Percentiles rank a stretch among this genome's conserved stretches.
phyloP scores from a whole-genome alignment of 2,113 vertebrate species.

The Rafetus swinhoei region DNA sequence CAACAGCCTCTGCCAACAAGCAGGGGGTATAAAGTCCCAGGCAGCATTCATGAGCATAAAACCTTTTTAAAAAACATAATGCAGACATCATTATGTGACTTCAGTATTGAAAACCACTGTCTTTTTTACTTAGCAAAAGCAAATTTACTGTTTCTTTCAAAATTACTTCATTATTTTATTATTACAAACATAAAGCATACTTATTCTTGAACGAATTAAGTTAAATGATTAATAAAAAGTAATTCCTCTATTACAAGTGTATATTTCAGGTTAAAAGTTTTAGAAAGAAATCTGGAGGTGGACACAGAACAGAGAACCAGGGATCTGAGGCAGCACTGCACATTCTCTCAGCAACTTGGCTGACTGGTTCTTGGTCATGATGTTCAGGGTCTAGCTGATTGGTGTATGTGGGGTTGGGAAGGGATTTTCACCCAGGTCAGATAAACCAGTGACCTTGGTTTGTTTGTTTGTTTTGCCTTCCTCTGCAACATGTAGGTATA shows the following conservation, averaged over 20 bases:
- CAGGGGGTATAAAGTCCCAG: slow-evolving; percentile 21
- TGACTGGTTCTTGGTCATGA: not conserved
- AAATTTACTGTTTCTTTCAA: slow-evolving; percentile 32
- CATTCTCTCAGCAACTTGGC: not conserved
- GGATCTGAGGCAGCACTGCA: not conserved
- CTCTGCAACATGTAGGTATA: not conserved
- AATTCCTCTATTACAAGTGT: slow-evolving; percentile 18
- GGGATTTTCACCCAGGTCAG: not conserved
- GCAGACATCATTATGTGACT: not conserved
- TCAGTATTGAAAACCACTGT: not conserved
- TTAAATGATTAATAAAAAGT: slow-evolving; percentile 37
- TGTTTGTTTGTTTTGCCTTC: not conserved
- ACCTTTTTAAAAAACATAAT: not conserved
- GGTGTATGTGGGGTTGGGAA: not conserved
- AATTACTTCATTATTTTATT: slow-evolving; percentile 19
- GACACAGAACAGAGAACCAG: not conserved
- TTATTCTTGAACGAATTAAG: slow-evolving; percentile 38
- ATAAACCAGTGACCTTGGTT: not conserved
- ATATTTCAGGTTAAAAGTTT: not conserved
- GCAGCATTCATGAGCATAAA: not conserved
- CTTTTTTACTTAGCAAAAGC: slow-evolving; percentile 25
- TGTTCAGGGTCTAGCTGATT: not conserved
- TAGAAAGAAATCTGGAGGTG: not conserved
- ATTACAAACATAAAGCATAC: slow-evolving; percentile 21
- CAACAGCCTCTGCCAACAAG: slow-evolving; percentile 24